Evolutionary conservation across 1,140 invertebrate species (phyloP).

Genomic region (Drosophila obscura): DNA sequence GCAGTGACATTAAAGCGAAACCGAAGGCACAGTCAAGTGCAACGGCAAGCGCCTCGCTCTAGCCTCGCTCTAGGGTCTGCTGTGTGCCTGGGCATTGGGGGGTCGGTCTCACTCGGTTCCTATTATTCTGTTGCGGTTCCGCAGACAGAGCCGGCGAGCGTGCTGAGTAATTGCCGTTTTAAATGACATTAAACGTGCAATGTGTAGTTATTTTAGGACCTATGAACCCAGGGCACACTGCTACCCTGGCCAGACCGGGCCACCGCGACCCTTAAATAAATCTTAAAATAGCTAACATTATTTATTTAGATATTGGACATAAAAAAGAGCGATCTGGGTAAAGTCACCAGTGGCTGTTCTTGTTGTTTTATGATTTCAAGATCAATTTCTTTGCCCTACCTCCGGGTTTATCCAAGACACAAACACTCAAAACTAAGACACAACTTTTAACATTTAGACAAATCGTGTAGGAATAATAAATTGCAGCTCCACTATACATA

Average conservation of each 20-base stretch:
- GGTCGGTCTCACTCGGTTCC: slow-evolving; percentile 7
- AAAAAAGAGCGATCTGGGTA: too few relatives aligned
- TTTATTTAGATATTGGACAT: too few relatives aligned
- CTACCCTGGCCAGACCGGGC: too few relatives aligned
- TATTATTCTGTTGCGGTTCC: neutral
- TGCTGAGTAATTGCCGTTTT: slow-evolving; percentile 80
- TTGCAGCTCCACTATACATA: neutral
- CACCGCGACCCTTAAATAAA: too few relatives aligned
- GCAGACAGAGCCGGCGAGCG: slow-evolving; percentile 51
- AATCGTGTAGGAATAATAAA: neutral
- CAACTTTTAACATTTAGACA: too few relatives aligned
- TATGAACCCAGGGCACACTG: too few relatives aligned
- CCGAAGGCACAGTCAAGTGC: slow-evolving; percentile 62
- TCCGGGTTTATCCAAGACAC: too few relatives aligned
- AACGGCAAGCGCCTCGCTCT: slow-evolving; percentile 8
- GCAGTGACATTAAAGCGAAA: slow-evolving; percentile 77
- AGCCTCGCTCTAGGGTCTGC: neutral
- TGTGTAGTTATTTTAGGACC: slow-evolving; percentile 49
- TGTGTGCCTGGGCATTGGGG: neutral
- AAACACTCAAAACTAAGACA: too few relatives aligned
- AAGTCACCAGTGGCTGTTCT: too few relatives aligned
- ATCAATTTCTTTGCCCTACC: too few relatives aligned
- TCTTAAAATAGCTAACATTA: too few relatives aligned
- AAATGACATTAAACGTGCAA: slow-evolving; percentile 79
- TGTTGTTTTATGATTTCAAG: too few relatives aligned